Base-by-base conservation (phyloP, 2,888 invertebrate genomes). In the Dasypolia templi region DNA sequence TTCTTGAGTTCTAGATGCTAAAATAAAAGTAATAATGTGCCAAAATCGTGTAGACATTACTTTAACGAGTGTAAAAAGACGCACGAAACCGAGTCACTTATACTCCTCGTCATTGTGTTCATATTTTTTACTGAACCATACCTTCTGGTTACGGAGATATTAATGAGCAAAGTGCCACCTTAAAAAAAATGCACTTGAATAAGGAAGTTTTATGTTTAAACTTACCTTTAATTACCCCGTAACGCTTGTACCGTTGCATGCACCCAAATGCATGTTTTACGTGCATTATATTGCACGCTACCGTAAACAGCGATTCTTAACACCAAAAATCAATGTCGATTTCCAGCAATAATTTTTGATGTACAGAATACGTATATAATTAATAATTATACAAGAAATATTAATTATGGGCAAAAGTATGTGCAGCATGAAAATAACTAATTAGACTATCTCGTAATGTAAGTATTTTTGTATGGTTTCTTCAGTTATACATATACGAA, bases 1-100 rank as follows among this genome's bases (percentile, higher is more conserved):
- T 51, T 53, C 67, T 71, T 84, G 63, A 42, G 53, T 51, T 53
- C 67, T 71, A 81, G 63, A 42, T n/a, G 51, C 61, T 56, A 65
- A 71, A 81, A 53, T 71, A 62, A 71, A 70, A 58, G 62, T 19
- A 26, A 46, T 58, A 19, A 84, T 39, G 61, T 61, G 61, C 53
- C 58, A 77, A 55, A 68, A 68, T 53, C 49, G 17, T 49, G 80
- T 19, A 22, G 6, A 14, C 19, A 39, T 42, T 9, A 46, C 11
- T 51, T 17, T 6, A 26, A 14, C 26, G 26, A 26, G 26, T 53
- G 14, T n/a, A 6, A 53, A 5, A 53, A 26, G 51, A 53, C 51
- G 3, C 3, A 51, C 4, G n/a, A 53, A 26, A 14, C 51, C 4
- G 51, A 14, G 26, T 7, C 49, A 49, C 22, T 49, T 46, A 7